Evolutionary conservation across 2,888 invertebrate genomes (phyloP).

Genomic region (Chrysodeixis includens): DNA sequence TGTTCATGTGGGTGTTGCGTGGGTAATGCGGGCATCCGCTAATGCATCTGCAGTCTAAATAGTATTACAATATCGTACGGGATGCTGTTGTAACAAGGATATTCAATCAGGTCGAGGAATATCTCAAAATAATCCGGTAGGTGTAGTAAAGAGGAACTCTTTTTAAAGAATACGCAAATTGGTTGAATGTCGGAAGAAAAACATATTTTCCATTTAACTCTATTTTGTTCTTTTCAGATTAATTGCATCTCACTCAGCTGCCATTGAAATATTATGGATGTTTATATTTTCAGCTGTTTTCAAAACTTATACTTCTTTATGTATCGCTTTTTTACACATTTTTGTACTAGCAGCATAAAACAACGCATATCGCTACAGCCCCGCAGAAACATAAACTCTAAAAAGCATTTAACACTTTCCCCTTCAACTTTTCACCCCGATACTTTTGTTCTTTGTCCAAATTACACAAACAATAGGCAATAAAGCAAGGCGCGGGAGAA

Average conservation of each 20-base stretch:
- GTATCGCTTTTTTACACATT: no score
- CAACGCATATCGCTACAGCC: no score
- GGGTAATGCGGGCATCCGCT: neutral
- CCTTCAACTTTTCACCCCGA: conserved; percentile 6
- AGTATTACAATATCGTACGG: neutral
- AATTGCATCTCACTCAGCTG: no score
- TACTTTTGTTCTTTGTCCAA: conserved; percentile 35
- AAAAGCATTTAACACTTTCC: neutral
- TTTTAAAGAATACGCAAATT: no score
- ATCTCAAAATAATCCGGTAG: neutral
- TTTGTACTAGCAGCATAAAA: no score
- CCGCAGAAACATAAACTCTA: neutral
- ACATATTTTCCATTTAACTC: no score
- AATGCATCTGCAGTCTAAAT: neutral
- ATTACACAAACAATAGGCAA: conserved; percentile 50
- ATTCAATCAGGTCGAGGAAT: neutral
- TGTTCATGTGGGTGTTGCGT: neutral
- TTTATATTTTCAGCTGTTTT: no score
- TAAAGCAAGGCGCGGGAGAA: conserved; percentile 28
- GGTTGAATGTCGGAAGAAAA: no score
- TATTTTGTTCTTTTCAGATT: no score
- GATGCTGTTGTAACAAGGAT: neutral
- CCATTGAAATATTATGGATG: no score
- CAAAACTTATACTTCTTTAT: no score
- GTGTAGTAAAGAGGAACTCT: neutral